Percentiles rank a stretch among this genome's conserved stretches.
These are phyloP conservation scores for Kryphioiulus occultus DNA, from an alignment of 2,888 invertebrate genomes.

Conservation along the genomic window DNA sequence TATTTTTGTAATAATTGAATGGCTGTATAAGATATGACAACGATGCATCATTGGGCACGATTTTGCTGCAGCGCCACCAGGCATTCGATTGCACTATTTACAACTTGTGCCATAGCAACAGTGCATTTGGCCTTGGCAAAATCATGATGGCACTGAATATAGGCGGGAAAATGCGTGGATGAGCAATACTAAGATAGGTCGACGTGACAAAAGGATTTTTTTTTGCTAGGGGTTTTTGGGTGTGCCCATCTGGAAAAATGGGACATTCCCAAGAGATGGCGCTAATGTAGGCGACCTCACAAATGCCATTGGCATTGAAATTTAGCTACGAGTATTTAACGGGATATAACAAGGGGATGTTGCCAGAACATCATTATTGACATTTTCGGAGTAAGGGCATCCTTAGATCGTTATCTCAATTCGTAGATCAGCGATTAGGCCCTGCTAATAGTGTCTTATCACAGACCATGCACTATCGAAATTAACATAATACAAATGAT, in stretches of 20 bases:
- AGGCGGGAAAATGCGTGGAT: not conserved
- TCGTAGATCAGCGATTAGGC: not conserved
- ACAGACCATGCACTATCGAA: not conserved
- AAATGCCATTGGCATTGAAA: conserved; percentile 44
- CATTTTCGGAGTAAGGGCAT: not conserved
- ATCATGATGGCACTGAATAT: not conserved
- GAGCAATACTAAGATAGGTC: not conserved
- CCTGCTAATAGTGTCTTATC: not conserved
- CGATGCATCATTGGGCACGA: too few species aligned
- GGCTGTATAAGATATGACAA: too few species aligned
- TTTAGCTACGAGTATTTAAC: not conserved
- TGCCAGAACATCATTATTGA: not conserved
- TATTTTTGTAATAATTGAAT: too few species aligned
- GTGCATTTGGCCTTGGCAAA: not conserved
- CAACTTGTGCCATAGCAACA: not conserved
- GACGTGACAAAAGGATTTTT: not conserved
- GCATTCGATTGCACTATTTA: not conserved
- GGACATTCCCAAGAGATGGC: conserved; percentile 37
- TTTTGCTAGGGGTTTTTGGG: not conserved
- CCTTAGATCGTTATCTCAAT: not conserved
- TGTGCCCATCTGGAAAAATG: conserved; percentile 27
- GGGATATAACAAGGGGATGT: not conserved
- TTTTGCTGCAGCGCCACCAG: not conserved
- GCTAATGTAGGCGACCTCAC: conserved; percentile 47
- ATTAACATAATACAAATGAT: not conserved